Evolutionary conservation across 2,888 invertebrate genomes (phyloP).

Genomic region (Caenorhabditis panamensis): DNA sequence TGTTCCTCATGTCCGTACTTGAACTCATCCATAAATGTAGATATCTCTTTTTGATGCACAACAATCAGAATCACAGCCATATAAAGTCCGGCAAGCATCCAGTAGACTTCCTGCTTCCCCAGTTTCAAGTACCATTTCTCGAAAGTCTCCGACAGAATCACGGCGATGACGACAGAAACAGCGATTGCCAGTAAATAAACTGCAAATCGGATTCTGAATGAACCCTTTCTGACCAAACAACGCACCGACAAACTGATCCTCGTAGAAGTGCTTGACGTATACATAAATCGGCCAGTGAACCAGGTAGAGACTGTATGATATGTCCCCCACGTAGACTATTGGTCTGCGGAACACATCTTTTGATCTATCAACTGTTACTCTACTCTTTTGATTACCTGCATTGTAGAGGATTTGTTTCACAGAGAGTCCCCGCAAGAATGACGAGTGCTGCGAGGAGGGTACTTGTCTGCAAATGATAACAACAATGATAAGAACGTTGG

Average conservation of each 20-base stretch:
- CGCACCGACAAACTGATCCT: slow-evolving; percentile 35
- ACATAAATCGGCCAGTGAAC: slow-evolving; percentile 67
- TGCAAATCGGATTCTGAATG: slow-evolving; percentile 16
- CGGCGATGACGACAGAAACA: slow-evolving; percentile 36
- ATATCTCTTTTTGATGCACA: slow-evolving; percentile 18
- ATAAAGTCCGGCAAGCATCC: background rate
- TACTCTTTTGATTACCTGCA: slow-evolving; percentile 1
- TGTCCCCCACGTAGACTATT: slow-evolving; percentile 64
- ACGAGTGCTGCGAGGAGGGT: slow-evolving; percentile 32
- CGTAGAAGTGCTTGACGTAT: slow-evolving; percentile 59
- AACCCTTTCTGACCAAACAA: background rate
- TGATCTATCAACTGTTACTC: background rate
- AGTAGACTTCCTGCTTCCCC: slow-evolving; percentile 9
- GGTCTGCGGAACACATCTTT: slow-evolving; percentile 27
- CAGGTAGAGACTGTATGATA: slow-evolving; percentile 65
- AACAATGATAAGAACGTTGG: background rate
- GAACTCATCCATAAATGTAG: slow-evolving; percentile 11
- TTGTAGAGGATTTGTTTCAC: slow-evolving; percentile 34
- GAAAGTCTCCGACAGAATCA: slow-evolving; percentile 51
- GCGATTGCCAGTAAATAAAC: slow-evolving; percentile 50
- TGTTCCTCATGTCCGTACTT: slow-evolving; percentile 50
- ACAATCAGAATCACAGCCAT: slow-evolving; percentile 32
- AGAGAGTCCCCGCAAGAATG: slow-evolving; percentile 31
- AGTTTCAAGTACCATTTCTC: slow-evolving; percentile 63
- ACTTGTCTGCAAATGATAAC: slow-evolving; percentile 18